A percentile compares a stretch with the other conserved stretches of the same genome.
Conservation (phyloP, 2,113 vertebrate genomes). For the Aegithalos caudatus region DNA sequence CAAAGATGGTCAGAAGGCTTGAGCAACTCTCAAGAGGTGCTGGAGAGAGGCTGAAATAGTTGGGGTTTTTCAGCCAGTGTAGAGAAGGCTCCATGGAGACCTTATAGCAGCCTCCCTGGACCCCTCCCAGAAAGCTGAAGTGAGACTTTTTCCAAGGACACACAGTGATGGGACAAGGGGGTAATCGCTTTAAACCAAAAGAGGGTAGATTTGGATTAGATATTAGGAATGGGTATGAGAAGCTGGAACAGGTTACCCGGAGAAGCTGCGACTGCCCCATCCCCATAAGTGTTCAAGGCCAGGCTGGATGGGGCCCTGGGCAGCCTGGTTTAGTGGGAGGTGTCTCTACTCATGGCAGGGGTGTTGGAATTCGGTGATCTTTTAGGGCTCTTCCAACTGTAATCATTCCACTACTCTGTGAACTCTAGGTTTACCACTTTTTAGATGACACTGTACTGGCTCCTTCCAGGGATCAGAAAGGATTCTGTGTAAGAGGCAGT, state of each 20-base stretch:
- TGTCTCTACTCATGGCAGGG: not conserved
- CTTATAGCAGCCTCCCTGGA: not conserved
- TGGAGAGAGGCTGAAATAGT: not conserved
- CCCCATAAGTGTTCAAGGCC: fast-evolving
- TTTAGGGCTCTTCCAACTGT: not conserved
- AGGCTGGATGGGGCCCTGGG: not conserved
- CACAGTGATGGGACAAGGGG: not conserved
- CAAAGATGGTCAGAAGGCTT: not conserved
- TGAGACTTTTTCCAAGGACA: not conserved
- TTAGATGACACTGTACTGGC: not conserved
- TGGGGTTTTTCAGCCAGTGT: not conserved
- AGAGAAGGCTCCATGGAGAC: not conserved
- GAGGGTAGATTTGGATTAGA: not conserved
- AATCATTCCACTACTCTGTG: not conserved
- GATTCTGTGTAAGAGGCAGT: not conserved
- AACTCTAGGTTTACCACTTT: not conserved
- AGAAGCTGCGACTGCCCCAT: not conserved
- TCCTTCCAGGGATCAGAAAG: not conserved
- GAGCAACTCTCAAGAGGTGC: not conserved
- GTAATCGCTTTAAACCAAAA: not conserved
- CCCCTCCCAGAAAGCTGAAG: not conserved
- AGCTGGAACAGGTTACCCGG: not conserved
- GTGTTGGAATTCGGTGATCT: not conserved
- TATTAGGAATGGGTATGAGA: not conserved
- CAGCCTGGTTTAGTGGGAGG: not conserved